These are phyloP conservation scores for Pitta sordida DNA, from an alignment of 2,113 vertebrate species.

Conservation along the genomic window DNA sequence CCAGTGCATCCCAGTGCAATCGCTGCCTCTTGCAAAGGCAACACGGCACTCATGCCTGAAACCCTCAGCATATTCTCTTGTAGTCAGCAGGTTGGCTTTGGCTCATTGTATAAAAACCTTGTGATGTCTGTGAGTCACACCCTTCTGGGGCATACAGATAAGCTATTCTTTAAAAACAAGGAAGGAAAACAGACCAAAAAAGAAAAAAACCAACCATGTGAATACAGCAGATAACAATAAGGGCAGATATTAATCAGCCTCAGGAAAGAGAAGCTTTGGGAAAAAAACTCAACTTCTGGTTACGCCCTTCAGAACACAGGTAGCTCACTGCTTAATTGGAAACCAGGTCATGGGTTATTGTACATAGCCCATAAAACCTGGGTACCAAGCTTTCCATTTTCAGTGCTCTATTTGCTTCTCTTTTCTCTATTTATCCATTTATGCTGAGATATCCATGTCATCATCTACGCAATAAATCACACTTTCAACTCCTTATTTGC, in stretches of 20 bases:
- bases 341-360: not conserved
- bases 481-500: not conserved
- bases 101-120: slow-evolving; percentile 10
- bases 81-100: not conserved
- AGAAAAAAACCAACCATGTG: not conserved
- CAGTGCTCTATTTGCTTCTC: not conserved
- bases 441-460: not conserved
- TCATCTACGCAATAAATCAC: not conserved
- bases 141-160: slow-evolving; percentile 43
- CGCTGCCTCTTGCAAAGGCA: not conserved
- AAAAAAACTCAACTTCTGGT: not conserved
- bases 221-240: slow-evolving; percentile 29
- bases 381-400: not conserved
- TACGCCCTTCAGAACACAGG: not conserved
- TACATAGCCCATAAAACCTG: not conserved
- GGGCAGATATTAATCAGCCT: slow-evolving; percentile 50
- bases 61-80: not conserved
- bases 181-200: slow-evolving; percentile 65
- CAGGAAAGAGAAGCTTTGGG: slow-evolving; percentile 45
- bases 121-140: slow-evolving; percentile 39
- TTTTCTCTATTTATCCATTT: not conserved
- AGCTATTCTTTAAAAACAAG: slow-evolving; percentile 20
- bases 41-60: not conserved
- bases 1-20: accelerated
- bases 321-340: not conserved